Conservation (phyloP, 2,888 invertebrate genomes). For the Rotaria socialis region DNA sequence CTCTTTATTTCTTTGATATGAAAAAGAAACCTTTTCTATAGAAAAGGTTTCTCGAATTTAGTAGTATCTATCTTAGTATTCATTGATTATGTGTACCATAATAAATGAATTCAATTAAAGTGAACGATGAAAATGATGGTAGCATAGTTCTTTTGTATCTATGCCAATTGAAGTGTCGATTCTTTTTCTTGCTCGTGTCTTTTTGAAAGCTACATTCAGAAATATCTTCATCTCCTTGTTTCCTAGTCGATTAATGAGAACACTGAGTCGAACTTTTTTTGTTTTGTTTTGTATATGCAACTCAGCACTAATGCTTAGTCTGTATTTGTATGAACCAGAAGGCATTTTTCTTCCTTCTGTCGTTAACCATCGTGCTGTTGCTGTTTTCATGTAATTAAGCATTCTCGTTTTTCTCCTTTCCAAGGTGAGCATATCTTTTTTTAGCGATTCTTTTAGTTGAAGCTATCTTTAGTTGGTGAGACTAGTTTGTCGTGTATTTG, state of each 20-base stretch:
- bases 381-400: neutral
- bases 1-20: neutral
- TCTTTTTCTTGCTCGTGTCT: no score
- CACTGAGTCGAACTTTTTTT: neutral
- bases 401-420: neutral
- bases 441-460: neutral
- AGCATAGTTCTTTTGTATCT: neutral
- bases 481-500: neutral
- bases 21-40: neutral
- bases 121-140: neutral
- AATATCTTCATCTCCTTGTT: neutral
- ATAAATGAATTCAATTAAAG: neutral
- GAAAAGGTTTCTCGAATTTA: neutral
- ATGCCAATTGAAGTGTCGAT: neutral
- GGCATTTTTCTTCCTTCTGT: neutral
- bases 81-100: no score
- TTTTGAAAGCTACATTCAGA: no score
- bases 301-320: neutral
- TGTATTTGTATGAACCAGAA: neutral
- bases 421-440: neutral
- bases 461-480: neutral
- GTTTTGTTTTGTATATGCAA: neutral
- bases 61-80: neutral
- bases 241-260: constrained; percentile 1
- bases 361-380: neutral